Percentiles rank a stretch among this genome's conserved stretches.
phyloP scores from a whole-genome alignment of 1,140 invertebrate species.

The Caenorhabditis tropicalis region DNA sequence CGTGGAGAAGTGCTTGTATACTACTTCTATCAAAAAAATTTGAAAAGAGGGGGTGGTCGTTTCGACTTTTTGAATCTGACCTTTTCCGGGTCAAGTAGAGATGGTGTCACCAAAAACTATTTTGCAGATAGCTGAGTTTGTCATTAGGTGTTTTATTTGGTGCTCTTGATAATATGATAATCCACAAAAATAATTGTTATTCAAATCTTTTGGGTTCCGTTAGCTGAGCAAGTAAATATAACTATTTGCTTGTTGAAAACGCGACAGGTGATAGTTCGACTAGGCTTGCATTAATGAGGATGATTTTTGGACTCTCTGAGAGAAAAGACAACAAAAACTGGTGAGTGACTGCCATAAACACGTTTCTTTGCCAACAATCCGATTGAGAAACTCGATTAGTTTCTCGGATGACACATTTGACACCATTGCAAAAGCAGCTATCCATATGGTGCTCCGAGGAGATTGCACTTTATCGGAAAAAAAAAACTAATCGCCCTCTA shows the following conservation, averaged over 20 bases:
- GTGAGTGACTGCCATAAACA: background rate
- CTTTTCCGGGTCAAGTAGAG: too few relatives aligned
- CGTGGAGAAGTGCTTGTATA: background rate
- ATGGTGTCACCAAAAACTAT: too few relatives aligned
- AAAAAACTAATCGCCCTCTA: background rate
- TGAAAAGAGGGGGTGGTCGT: too few relatives aligned
- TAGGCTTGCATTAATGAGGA: background rate
- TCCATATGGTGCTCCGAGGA: background rate
- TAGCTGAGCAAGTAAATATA: too few relatives aligned
- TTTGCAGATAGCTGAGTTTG: too few relatives aligned
- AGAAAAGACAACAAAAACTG: background rate
- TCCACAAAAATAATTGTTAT: too few relatives aligned
- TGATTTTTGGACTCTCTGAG: background rate
- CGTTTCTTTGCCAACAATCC: background rate
- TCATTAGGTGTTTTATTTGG: too few relatives aligned
- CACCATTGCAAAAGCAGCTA: background rate
- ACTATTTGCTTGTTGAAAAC: background rate
- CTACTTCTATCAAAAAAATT: background rate
- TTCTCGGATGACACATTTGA: conserved; percentile 9
- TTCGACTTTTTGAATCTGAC: too few relatives aligned
- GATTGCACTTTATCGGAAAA: background rate
- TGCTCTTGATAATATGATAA: too few relatives aligned
- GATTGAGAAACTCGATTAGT: background rate
- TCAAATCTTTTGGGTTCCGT: too few relatives aligned
- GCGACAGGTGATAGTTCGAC: background rate